Evolutionary conservation across 2,113 vertebrate genomes (phyloP).

Genomic region (Puntigrus tetrazona): DNA sequence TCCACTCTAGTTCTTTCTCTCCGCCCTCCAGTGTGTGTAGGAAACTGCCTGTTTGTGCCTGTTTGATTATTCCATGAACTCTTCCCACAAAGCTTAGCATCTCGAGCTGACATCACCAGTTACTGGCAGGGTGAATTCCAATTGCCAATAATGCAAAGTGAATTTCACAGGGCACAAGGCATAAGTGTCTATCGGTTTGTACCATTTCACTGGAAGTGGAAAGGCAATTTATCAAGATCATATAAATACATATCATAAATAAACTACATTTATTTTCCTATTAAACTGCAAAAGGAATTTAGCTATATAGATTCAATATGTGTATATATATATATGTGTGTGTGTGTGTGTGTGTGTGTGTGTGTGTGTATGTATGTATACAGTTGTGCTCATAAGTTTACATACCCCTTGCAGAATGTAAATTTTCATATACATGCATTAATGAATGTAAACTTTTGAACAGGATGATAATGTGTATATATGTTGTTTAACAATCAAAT

Average conservation of each 20-base stretch:
- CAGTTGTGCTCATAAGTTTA: too few relatives aligned
- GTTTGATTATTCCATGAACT: not conserved
- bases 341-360: too few relatives aligned
- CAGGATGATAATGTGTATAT: too few relatives aligned
- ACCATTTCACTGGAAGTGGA: not conserved
- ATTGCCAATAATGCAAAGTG: not conserved
- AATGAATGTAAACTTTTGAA: too few relatives aligned
- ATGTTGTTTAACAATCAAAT: too few relatives aligned
- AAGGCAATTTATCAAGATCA: not conserved
- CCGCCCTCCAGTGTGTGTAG: not conserved
- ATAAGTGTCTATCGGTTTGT: not conserved
- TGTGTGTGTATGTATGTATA: too few relatives aligned
- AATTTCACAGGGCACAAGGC: not conserved
- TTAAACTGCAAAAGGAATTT: not conserved
- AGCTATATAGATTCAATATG: not conserved
- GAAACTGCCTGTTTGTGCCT: not conserved
- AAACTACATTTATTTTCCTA: not conserved
- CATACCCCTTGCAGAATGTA: too few relatives aligned
- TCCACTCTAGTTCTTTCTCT: not conserved
- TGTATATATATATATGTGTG: too few relatives aligned
- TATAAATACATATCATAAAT: not conserved
- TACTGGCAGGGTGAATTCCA: not conserved
- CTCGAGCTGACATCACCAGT: not conserved
- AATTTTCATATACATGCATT: too few relatives aligned
- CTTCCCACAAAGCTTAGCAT: not conserved